phyloP scores from a whole-genome alignment of 2,888 invertebrate genomes.

The Meiosimyza decipiens region DNA sequence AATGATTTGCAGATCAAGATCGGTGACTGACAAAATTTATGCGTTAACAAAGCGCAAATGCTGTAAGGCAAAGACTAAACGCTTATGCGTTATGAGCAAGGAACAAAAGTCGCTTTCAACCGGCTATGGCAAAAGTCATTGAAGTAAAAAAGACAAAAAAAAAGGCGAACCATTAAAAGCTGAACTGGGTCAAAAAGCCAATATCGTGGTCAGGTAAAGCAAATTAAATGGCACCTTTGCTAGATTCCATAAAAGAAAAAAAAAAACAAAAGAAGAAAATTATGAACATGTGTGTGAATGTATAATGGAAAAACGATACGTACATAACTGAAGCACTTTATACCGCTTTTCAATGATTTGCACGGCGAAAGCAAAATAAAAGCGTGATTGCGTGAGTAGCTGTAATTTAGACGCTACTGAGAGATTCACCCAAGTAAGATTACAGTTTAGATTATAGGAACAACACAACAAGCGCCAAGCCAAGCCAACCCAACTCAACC shows the following conservation, averaged over 20 bases:
- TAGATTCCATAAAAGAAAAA: no score
- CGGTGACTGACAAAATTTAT: conserved; percentile 34
- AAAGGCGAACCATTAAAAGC: background rate
- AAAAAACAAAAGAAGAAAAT: conserved; percentile 7
- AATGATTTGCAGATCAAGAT: conserved; percentile 43
- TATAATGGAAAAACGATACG: no score
- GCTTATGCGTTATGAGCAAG: background rate
- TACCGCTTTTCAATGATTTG: no score
- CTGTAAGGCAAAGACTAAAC: conserved; percentile 19
- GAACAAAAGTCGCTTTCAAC: background rate
- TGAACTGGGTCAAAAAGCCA: conserved; percentile 31
- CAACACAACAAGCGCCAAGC: conserved; percentile 1
- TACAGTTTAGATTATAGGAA: conserved; percentile 3
- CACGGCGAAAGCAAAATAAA: no score
- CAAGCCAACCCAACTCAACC: conserved; percentile 1
- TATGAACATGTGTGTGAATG: conserved; percentile 12
- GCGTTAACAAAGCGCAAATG: conserved; percentile 36
- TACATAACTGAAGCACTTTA: no score
- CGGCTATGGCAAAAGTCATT: background rate
- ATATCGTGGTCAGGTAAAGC: conserved; percentile 10
- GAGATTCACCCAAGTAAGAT: conserved; percentile 12
- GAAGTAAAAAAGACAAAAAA: background rate
- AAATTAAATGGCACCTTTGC: conserved; percentile 37
- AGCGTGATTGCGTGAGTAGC: conserved; percentile 23
- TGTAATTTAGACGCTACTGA: conserved; percentile 16